Percentiles rank a stretch among this genome's conserved stretches.
Evolutionary conservation across 2,888 invertebrate species (phyloP).

Genomic region (Ditula angustiorana): DNA sequence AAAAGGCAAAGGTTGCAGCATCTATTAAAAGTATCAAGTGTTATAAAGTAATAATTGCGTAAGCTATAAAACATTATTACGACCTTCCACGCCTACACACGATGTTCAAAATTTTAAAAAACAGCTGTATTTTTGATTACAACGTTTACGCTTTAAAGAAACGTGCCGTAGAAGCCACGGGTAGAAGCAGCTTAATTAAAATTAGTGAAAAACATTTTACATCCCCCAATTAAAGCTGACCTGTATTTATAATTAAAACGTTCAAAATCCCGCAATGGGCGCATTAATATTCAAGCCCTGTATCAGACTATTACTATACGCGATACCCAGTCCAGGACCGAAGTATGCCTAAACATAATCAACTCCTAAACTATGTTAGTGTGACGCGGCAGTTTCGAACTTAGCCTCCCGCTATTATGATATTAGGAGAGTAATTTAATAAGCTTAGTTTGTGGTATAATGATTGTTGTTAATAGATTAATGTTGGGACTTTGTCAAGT

Average conservation of each 20-base stretch:
- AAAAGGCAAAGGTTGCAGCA: no score
- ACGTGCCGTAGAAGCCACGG: neutral
- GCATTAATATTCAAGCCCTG: slow-evolving; percentile 27
- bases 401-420: slow-evolving; percentile 30
- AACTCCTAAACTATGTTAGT: slow-evolving; percentile 32
- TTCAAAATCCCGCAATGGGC: neutral
- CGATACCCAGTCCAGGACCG: slow-evolving; percentile 11
- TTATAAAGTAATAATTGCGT: no score
- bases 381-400: slow-evolving; percentile 30
- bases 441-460: slow-evolving; percentile 38
- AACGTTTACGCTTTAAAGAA: neutral
- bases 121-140: neutral
- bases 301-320: slow-evolving; percentile 11
- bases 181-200: neutral
- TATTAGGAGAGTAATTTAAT: slow-evolving; percentile 36
- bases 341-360: slow-evolving; percentile 34
- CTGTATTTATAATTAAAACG: slow-evolving; percentile 3
- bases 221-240: neutral
- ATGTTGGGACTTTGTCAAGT: slow-evolving; percentile 32
- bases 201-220: neutral
- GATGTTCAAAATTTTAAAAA: neutral
- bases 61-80: no score
- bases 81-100: neutral
- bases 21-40: no score
- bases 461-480: slow-evolving; percentile 41